Conservation (phyloP, 2,888 invertebrate genomes). For the Nesidiocoris tenuis region DNA sequence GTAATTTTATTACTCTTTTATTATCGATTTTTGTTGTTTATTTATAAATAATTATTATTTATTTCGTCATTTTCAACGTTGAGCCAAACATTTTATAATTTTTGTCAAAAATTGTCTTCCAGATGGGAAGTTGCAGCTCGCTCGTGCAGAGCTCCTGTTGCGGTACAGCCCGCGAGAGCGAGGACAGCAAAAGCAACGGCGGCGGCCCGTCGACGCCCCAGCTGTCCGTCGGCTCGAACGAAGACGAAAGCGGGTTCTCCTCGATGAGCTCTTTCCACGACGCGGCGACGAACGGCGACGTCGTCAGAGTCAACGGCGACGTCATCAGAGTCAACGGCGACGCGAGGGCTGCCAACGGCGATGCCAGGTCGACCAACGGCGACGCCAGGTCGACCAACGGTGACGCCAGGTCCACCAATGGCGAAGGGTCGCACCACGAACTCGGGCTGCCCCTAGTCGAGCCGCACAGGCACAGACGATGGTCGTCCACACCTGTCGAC, state of each 20-base stretch:
- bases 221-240: constrained; percentile 55
- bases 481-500: constrained; percentile 50
- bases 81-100: too few species aligned
- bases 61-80: too few species aligned
- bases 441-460: constrained; percentile 51
- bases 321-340: background rate
- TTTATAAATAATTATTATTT: background rate
- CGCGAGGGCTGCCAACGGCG: constrained; percentile 12
- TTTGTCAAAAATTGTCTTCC: too few species aligned
- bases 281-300: constrained; percentile 56
- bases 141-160: constrained; percentile 49
- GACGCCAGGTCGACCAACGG: constrained; percentile 14
- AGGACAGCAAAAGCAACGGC: constrained; percentile 49
- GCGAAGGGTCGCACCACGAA: constrained; percentile 50
- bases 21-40: background rate
- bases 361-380: constrained; percentile 23
- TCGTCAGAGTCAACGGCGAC: constrained; percentile 14
- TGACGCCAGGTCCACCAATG: constrained; percentile 6
- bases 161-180: constrained; percentile 41
- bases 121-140: constrained; percentile 51
- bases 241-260: constrained; percentile 83
- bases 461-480: constrained; percentile 48
- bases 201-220: constrained; percentile 51
- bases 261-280: constrained; percentile 84
- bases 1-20: background rate